Percentiles rank a stretch among this genome's conserved stretches.
Evolutionary conservation across 1,140 invertebrate genomes (phyloP).

Genomic region (Apolygus lucorum): DNA sequence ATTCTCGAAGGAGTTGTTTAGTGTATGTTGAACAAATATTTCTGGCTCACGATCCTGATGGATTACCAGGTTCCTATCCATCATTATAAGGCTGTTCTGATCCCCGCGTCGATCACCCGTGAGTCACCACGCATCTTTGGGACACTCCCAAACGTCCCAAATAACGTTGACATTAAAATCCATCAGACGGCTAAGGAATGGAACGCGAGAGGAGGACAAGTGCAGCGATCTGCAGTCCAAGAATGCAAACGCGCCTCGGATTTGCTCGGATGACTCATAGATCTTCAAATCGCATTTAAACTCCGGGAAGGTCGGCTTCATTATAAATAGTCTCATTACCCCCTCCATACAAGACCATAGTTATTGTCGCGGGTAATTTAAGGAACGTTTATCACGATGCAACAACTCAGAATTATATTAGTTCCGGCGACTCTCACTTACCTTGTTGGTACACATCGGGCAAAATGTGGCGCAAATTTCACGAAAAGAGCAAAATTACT

Average conservation of each 20-base stretch:
- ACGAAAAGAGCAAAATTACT: too few species aligned
- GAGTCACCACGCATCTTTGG: not conserved
- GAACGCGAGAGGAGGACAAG: not conserved
- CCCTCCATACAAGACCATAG: too few species aligned
- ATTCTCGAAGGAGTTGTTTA: too few species aligned
- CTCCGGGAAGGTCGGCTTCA: not conserved
- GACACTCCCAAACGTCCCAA: not conserved
- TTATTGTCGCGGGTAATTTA: too few species aligned
- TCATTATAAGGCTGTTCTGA: not conserved
- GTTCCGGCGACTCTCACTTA: too few species aligned
- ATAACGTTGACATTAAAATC: conserved; percentile 14
- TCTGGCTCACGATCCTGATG: not conserved
- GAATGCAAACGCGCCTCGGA: not conserved
- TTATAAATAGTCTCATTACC: not conserved
- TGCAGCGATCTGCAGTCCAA: not conserved
- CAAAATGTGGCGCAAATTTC: too few species aligned
- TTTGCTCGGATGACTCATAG: conserved; percentile 1
- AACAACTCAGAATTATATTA: too few species aligned
- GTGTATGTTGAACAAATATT: not conserved
- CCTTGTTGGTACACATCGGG: too few species aligned
- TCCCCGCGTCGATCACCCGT: not conserved
- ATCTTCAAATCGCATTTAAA: conserved; percentile 8
- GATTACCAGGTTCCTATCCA: not conserved
- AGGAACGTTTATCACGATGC: too few species aligned
- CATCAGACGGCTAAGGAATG: not conserved